phyloP scores from a whole-genome alignment of 2,797 vertebrate genomes.

The Esox masquinongy region DNA sequence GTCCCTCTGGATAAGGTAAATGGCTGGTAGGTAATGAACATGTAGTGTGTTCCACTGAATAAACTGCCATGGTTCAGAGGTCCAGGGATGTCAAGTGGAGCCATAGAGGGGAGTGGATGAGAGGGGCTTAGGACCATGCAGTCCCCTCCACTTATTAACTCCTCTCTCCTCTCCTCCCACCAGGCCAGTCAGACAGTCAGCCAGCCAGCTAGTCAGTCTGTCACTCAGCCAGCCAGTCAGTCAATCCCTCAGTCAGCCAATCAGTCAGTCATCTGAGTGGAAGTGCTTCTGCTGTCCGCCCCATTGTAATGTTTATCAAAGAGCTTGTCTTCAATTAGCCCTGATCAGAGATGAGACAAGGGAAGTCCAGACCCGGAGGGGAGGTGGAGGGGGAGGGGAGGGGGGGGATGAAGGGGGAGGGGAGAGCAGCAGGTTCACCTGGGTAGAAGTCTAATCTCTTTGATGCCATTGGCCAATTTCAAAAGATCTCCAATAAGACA shows the following conservation, averaged over 20 bases:
- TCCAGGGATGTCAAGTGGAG: slow-evolving; percentile 73
- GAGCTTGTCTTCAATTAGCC: slow-evolving; percentile 90
- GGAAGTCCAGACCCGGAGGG: slow-evolving; percentile 62
- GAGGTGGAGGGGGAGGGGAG: neutral
- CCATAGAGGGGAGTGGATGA: slow-evolving; percentile 56
- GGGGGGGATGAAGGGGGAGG: neutral
- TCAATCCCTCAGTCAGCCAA: neutral
- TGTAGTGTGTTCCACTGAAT: slow-evolving; percentile 67
- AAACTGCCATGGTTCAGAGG: slow-evolving; percentile 72
- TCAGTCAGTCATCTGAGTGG: slow-evolving; percentile 50
- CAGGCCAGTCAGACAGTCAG: slow-evolving; percentile 46
- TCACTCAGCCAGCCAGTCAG: too few relatives aligned
- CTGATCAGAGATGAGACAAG: slow-evolving; percentile 89
- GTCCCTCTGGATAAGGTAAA: too few relatives aligned
- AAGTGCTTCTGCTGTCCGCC: slow-evolving; percentile 70
- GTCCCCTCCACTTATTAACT: slow-evolving; percentile 28
- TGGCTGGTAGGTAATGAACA: too few relatives aligned
- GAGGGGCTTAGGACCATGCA: slow-evolving; percentile 43
- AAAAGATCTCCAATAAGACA: neutral
- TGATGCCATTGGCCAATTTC: slow-evolving; percentile 75
- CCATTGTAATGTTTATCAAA: slow-evolving; percentile 72
- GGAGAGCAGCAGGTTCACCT: slow-evolving; percentile 64
- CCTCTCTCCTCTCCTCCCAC: slow-evolving; percentile 55
- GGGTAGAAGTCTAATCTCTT: slow-evolving; percentile 85
- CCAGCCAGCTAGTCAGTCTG: too few relatives aligned